Base-by-base conservation (phyloP, 2,888 invertebrate genomes). In the Agriopis aurantiaria region DNA sequence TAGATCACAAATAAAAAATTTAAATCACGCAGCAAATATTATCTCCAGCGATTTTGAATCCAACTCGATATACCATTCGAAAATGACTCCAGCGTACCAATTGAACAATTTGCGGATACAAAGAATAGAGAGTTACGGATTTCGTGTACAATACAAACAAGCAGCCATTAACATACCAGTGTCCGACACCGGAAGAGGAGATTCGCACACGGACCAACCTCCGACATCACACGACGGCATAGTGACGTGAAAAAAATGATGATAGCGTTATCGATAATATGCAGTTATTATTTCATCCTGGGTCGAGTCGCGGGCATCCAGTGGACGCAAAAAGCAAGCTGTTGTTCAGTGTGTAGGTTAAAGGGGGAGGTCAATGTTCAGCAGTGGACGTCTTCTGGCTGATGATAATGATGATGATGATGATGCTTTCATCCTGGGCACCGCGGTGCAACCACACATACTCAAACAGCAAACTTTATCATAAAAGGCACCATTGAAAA, bases 161-260 rank as follows among this genome's bases (percentile, higher is more conserved):
- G 78, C 82, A 77, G 78, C 83, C 84, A 89, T 91, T 90, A 89
- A 81, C 80, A 81, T 85, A 78, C 80, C 82, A 82, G 82, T 82
- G 87, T 86, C 87, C 88, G 87, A 90, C 88, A 88, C 88, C 91
- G 92, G 92, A 92, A 92, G 89, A 87, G 82, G 45, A 68, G 80
- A 82, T 86, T 85, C 87, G 87, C 88, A 88, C 86, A 88, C 89
- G 86, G 88, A 79, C 84, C 77, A 90, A 92, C 91, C 91, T 91
- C 89, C 91, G 92, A 93, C 91, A 91, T 91, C 91, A 91, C 91
- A 92, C 90, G 89, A 88, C 82, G 84, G 70, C 69, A 23, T 83
- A 90, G 89, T 75, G 88, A 75, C 78, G 90, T 73, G 78, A 60
- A 17, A 60, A n/a, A 17, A n/a, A 49, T 12, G 4, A 48, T 7